Base-by-base conservation (phyloP, 2,797 vertebrate genomes). In the Galagoides demidoff region DNA sequence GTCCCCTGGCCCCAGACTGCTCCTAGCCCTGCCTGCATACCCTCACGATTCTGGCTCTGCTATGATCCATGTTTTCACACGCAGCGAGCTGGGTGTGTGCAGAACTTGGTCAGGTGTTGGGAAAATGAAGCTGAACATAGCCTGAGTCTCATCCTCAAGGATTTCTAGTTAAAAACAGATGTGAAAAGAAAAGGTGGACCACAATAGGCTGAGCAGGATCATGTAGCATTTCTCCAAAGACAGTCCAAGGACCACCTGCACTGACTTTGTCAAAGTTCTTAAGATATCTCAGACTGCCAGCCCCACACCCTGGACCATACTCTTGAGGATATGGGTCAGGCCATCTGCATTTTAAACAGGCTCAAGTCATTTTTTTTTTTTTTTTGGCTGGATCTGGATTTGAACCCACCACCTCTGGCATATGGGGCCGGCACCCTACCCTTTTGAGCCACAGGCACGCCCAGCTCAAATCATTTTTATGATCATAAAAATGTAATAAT, bases 271-370 rank as follows among this genome's bases (percentile, higher is more conserved):
- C 49, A 43, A 77, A n/a, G 10, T 59, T 66, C 66, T 59, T 39
- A 34, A 0, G 14, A 90, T 87, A 82, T 37, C 64, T 90, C 85
- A 59, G 11, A 70, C 76, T 66, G 78, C 27, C 29, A 25, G 64
- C 10, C 7, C 19, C 0, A 7, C 22, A 57, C 45, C 43, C 71
- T 82, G 78, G 27, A 74, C 49, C 39, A 70, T 34, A 76, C 59
- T 45, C 29, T 31, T 13, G 14, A 97, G 13, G 31, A 52, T 34
- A 11, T 52, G 12, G 57, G 81, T 68, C 45, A 14, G 74, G 63
- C 63, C 63, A 78, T 64, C 29, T 31, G 66, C 37, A 74, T 70
- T 95, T 85, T 64, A 84, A 86, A 79, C 20, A 89, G 87, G 37
- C 8, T 70, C 77, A 76, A 27, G n/a, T 55, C 34, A 87, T 76